Base-by-base conservation (phyloP, 2,113 vertebrate genomes). In the Planiliza haematocheilus region DNA sequence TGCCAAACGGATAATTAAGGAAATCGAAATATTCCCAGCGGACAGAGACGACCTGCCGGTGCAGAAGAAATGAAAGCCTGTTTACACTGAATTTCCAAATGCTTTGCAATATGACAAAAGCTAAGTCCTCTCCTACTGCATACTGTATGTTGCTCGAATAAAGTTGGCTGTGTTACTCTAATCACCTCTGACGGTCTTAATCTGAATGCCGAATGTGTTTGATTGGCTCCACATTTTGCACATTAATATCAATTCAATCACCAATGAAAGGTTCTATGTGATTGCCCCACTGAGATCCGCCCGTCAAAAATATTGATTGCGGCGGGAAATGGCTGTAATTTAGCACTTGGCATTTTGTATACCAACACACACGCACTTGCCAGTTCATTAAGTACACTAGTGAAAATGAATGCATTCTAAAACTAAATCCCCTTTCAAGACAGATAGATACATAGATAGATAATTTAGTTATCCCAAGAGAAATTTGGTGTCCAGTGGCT, bases 1-100 rank as follows among this genome's bases (percentile, higher is more conserved):
- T 2, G 97, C 92, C 9, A 74, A 95, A 49, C 91, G 94, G 63
- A 95, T 97, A 90, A 94, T 96, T 72, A 94, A 94, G 88, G 96
- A 96, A 84, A 94, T 98, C 38, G 93, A 96, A 52, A 73, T 92
- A 36, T 92, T 97, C 82, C 90, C 92, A 11, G 88, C 89, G 13
- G 86, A 73, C 56, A 94, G 96, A 71, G 96, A 98, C 8, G 96
- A 97, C 24, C 93, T 83, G 43, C 16, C 48, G 0, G 0, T 4
- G 1, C 1, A 17, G 51, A 66, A 83, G 46, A 64, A 86, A 21
- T 86, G 49, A 86, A 52, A 39, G 7, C 7, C 17, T 1, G 8
- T 39, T 66, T 36, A 3, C 14, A 12, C 16, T 55, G 30, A 51
- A 56, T 68, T 45, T 51, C 30, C 20, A 65, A 21, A 30, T 16